Evolutionary conservation across 2,888 invertebrate genomes (phyloP), one percentile per base, ranked within the genome.

Genomic region (Leptarthrus brevirostris): DNA sequence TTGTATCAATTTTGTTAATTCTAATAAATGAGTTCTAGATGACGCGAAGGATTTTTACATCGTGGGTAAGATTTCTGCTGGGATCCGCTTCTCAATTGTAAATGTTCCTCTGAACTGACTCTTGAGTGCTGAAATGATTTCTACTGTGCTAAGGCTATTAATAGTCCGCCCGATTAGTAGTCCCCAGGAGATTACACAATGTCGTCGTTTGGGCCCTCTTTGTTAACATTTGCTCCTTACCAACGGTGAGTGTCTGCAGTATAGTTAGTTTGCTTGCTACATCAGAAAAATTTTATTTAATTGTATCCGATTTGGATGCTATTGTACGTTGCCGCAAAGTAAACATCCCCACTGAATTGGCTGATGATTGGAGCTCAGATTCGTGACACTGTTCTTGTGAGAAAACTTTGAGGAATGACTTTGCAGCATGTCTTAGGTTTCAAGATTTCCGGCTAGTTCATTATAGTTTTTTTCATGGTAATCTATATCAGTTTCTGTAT

Each of bases 1-100:
- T 70, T 73, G 75, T 73, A 75, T 73, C 75, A 71, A 70, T 75
- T 75, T 71, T 36, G 64, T 53, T 75, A 75, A 75, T 75, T 75
- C 73, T 75, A 66, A 75, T 75, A 75, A 75, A 75, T 75, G 75
- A 69, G 52, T 18, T 64, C 52, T 8, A 52, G 69, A 75, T 75
- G 75, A 75, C 75, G 69, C 10, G 75, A 58, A 61, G 61, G 66
- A 75, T 75, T 71, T 53, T n/a, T 6, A 6, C 26, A 34, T 10
- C 14, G 8, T 49, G 10, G 8, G 12, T 36, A 3, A 20, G 40
- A 47, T 40, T 26, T 22, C 36, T 52, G 47, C 12, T 52, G 20
- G n/a, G 24, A 54, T 49, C 14, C 47, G 14, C 34, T 47, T 49
- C 16, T 20, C 24, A 47, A 26, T 34, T 12, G 8, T 24, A 18